These are phyloP conservation scores for Cenopis cana DNA, from an alignment of 2,888 invertebrate species.

Conservation along the genomic window DNA sequence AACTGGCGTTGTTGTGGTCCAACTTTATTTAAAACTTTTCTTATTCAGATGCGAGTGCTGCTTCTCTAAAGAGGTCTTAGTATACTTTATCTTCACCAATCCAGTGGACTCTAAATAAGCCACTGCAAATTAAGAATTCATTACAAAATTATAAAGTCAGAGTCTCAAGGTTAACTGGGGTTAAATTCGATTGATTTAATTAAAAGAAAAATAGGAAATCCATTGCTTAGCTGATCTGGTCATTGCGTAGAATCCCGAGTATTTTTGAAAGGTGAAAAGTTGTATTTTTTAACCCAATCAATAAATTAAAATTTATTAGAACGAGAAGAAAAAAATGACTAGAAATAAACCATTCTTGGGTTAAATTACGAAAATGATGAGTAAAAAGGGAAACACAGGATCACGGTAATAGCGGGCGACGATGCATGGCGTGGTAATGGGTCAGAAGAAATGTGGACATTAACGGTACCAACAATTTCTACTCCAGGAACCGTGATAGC, in stretches of 20 bases:
- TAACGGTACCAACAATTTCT: constrained; percentile 37
- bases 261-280: not conserved
- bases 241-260: too few species aligned
- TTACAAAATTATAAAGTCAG: not conserved
- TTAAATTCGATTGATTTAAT: not conserved
- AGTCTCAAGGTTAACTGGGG: not conserved
- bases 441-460: constrained; percentile 42
- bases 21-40: constrained; percentile 51
- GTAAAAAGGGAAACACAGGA: constrained; percentile 36
- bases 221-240: not conserved
- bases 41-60: constrained; percentile 31
- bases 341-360: constrained; percentile 28
- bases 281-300: not conserved
- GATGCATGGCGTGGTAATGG: constrained; percentile 42
- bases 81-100: constrained; percentile 4
- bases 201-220: not conserved
- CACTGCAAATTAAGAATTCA: not conserved
- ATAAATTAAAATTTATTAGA: not conserved
- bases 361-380: constrained; percentile 37
- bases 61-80: constrained; percentile 1
- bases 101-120: not conserved
- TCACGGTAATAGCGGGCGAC: constrained; percentile 38
- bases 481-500: constrained; percentile 16
- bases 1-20: constrained; percentile 58
- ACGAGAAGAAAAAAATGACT: constrained; percentile 4